A percentile compares a stretch with the other conserved stretches of the same genome.
Evolutionary conservation across 1,140 invertebrate genomes (phyloP).

Genomic region (Drosophila ananassae): DNA sequence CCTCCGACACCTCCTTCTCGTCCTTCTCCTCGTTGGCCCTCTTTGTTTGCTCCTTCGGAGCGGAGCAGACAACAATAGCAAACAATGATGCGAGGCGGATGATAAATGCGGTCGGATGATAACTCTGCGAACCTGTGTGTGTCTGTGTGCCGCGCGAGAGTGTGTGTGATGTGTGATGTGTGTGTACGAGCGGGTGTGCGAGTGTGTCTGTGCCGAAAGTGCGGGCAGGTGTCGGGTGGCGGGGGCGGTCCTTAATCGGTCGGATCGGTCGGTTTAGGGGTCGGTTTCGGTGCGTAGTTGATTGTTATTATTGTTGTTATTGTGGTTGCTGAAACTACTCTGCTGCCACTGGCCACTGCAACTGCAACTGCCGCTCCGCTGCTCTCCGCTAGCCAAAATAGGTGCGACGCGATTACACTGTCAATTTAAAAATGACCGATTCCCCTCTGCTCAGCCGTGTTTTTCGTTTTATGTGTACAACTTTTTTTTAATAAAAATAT

Average conservation of each 20-base stretch:
- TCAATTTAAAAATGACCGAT: slow-evolving; percentile 55
- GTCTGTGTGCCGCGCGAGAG: slow-evolving; percentile 11
- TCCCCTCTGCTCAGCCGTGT: slow-evolving; percentile 41
- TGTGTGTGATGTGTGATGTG: slow-evolving; percentile 8
- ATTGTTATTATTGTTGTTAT: slow-evolving; percentile 51
- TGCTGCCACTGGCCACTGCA: slow-evolving; percentile 3
- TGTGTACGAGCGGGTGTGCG: slow-evolving; percentile 17
- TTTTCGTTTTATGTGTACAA: slow-evolving; percentile 56
- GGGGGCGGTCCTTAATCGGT: slow-evolving; percentile 31
- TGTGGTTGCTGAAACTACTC: slow-evolving; percentile 23
- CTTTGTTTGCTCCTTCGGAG: slow-evolving; percentile 47
- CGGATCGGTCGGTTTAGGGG: slow-evolving; percentile 54
- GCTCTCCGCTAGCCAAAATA: background rate
- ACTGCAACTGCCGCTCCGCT: slow-evolving; percentile 1
- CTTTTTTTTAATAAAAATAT: slow-evolving; percentile 25
- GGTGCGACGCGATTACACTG: slow-evolving; percentile 32
- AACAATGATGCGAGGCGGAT: slow-evolving; percentile 65
- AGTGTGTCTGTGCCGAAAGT: slow-evolving; percentile 45
- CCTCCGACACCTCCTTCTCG: background rate
- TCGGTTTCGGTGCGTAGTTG: slow-evolving; percentile 57
- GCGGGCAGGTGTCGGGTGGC: slow-evolving; percentile 23
- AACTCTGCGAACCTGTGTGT: slow-evolving; percentile 24
- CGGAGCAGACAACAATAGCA: slow-evolving; percentile 78
- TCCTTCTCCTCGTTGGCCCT: slow-evolving; percentile 10
- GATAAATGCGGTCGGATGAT: slow-evolving; percentile 60